Evolutionary conservation across 1,140 invertebrate genomes (phyloP), one percentile per base, ranked within the genome.

Genomic region (Drosophila novamexicana): DNA sequence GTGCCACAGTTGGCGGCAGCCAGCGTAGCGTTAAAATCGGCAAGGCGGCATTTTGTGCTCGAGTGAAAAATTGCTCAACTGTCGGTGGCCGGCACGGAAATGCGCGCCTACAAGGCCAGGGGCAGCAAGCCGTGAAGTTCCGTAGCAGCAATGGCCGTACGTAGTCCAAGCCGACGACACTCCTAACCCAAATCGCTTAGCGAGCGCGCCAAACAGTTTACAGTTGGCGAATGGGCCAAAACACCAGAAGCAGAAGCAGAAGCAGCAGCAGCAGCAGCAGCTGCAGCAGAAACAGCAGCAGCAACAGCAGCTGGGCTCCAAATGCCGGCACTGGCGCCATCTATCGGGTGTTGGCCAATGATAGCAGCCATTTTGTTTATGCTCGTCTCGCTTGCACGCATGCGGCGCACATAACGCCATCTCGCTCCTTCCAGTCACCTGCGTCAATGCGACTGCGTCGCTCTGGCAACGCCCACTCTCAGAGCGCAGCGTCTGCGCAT

Each of bases 311-410:
- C 65, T 74, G 69, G 56, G 18, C 22, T 36, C 29, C 9, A 73
- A 80, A 77, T 66, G 65, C 62, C 84, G 47, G 58, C 58, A 58
- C 37, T 84, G 81, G 90, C 90, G 90, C 90, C 90, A 91, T 84
- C 90, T 91, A 80, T 47, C 75, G 90, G 56, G 59, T 42, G 75
- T 47, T 39, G 68, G 52, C 58, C 45, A 49, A 85, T 91, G 90
- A 91, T 83, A 91, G 84, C 90, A 91, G 90, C 90, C 90, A 91
- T 91, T 91, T 91, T 91, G 90, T 91, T 91, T 91, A 71, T 66
- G 62, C 49, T 54, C 44, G 37, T 83, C 83, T 61, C 79, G 34
- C 66, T 91, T 39, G 12, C 53, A 9, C 29, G 6, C 12, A 16
- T 1, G 32, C 1, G 0, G 0, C 0, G 1, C 44, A 9, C 16